Evolutionary conservation across 2,888 invertebrate genomes (phyloP), one percentile per base, ranked within the genome.

Genomic region (Gibbula magus): DNA sequence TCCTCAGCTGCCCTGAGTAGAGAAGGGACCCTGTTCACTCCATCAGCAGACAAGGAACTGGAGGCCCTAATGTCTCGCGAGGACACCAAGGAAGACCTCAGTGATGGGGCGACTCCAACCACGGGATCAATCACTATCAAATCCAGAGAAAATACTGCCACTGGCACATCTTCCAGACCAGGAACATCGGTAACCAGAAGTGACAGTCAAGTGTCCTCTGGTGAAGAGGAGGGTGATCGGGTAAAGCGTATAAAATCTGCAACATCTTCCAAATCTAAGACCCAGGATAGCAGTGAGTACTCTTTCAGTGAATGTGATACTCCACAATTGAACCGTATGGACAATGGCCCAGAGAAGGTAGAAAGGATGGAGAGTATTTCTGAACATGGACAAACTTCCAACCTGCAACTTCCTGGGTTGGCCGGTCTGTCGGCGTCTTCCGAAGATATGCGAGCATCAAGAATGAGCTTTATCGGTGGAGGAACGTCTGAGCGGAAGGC

Each of bases 11-110:
- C 16, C n/a, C 53, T 54, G 32, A 84, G 86, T 70, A 78, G 88
- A 29, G 86, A 88, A 61, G 87, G 83, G 2, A 85, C 83, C 13
- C 82, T 86, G 13, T 88, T 88, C 80, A 88, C 89, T 39, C 87
- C 88, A 1, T 85, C 87, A 18, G 89, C 88, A 70, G 90, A 90
- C 79, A 86, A 88, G 78, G 90, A 90, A 79, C 84, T 90, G 13
- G 87, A 89, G 61, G 88, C 85, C 20, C 87, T 90, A 13, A 78
- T 90, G 67, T 81, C 80, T 7, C 83, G 84, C 29, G 86, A 86
- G 8, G 85, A 83, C 39, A 79, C 79, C 29, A 82, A 80, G 18
- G 81, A 85, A 73, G n/a, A 75, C 1, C 35, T 70, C 3, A 81
- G 81, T 77, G 79, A 78, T 2, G 75, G 51, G n/a, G 80, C 83